phyloP scores from a whole-genome alignment of 2,113 vertebrate genomes.

The Ictalurus furcatus region DNA sequence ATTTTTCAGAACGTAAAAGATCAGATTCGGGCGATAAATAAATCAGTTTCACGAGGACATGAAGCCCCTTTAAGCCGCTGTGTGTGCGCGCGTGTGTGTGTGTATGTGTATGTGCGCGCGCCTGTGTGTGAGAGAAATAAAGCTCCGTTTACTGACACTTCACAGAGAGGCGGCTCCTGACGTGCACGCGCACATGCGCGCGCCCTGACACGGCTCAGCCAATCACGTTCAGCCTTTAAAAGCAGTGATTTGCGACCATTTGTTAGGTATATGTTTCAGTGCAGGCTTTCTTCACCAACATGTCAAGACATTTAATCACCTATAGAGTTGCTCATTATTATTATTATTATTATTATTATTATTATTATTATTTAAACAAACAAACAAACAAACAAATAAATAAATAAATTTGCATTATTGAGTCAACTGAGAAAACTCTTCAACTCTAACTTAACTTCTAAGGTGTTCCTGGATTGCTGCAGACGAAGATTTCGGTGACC shows the following conservation, averaged over 20 bases:
- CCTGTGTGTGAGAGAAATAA: too few species aligned
- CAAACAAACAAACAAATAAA: background rate
- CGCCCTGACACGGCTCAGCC: background rate
- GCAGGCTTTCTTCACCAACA: too few species aligned
- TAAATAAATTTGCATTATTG: background rate
- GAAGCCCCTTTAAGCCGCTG: background rate
- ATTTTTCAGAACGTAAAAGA: background rate
- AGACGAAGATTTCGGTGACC: background rate
- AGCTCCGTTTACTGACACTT: constrained; percentile 4
- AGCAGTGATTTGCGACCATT: background rate
- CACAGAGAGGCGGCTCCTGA: background rate
- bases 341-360: too few species aligned
- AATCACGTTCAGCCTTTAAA: background rate
- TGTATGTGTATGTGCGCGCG: background rate
- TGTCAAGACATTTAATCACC: background rate
- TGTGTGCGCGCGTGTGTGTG: background rate
- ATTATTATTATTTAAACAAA: too few species aligned
- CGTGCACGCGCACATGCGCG: background rate
- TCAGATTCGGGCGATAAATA: too few species aligned
- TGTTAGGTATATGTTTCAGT: background rate
- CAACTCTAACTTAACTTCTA: background rate
- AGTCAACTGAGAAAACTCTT: background rate
- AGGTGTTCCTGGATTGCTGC: background rate
- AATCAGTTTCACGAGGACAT: background rate
- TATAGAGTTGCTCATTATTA: background rate